Conservation (phyloP, 2,888 invertebrate genomes). For the Drosophila siamana region DNA sequence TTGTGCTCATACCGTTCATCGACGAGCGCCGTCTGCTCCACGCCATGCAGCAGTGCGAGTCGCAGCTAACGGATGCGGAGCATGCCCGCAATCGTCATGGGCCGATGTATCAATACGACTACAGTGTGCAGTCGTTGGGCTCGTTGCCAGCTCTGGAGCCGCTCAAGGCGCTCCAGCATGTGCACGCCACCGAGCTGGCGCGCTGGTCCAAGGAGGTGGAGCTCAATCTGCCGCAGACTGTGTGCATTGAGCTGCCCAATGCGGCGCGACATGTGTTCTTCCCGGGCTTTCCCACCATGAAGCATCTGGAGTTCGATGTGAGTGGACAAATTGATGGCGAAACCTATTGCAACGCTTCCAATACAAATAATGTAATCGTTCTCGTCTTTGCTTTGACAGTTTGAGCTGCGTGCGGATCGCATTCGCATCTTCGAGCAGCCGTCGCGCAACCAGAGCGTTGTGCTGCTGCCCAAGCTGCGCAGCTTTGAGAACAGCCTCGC, state of each 20-base stretch:
- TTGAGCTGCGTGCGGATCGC: constrained; percentile 88
- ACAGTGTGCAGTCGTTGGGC: constrained; percentile 88
- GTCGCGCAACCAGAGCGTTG: constrained; percentile 93
- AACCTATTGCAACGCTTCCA: no score
- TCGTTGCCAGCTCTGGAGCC: constrained; percentile 86
- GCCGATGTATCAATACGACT: constrained; percentile 93
- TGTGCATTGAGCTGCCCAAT: constrained; percentile 74
- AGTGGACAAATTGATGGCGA: constrained; percentile 71
- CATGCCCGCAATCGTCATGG: constrained; percentile 92
- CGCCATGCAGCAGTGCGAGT: constrained; percentile 91
- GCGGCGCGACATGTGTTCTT: constrained; percentile 86
- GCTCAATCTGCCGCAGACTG: constrained; percentile 55
- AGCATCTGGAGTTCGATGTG: constrained; percentile 92
- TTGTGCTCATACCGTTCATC: constrained; percentile 96
- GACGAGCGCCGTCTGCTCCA: constrained; percentile 91
- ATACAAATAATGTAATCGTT: no score
- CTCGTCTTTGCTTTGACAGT: constrained; percentile 87
- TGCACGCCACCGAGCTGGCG: constrained; percentile 76
- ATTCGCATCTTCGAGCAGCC: constrained; percentile 96
- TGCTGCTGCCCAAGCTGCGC: constrained; percentile 88
- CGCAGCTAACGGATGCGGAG: constrained; percentile 90
- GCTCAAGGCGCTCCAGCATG: constrained; percentile 87
- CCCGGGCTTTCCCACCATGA: constrained; percentile 97
- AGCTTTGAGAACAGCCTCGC: constrained; percentile 82
- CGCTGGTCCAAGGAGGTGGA: constrained; percentile 76